Percentiles rank a stretch among this genome's conserved stretches.
phyloP scores from a whole-genome alignment of 2,113 vertebrate species.

The Uria aalge region DNA sequence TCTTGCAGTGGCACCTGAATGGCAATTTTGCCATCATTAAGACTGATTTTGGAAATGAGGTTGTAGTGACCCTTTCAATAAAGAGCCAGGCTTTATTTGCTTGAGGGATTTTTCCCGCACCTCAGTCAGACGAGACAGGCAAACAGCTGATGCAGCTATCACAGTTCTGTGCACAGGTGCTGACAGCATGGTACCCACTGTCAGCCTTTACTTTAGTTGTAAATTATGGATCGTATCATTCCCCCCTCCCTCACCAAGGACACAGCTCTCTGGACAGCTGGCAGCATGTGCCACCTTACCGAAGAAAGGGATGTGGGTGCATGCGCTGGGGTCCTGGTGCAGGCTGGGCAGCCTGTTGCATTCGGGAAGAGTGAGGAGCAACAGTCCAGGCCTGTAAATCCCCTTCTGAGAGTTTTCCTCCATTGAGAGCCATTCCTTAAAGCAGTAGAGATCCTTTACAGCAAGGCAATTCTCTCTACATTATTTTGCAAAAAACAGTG shows the following conservation, averaged over 20 bases:
- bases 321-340: conserved; percentile 73
- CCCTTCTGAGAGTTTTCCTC: conserved; percentile 78
- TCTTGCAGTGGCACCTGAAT: neutral
- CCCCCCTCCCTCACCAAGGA: neutral
- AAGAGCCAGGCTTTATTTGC: neutral
- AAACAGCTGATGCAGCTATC: neutral
- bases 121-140: fast-evolving
- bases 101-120: neutral
- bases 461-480: conserved; percentile 93
- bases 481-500: conserved; percentile 60
- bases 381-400: conserved; percentile 71
- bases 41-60: neutral
- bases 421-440: conserved; percentile 85
- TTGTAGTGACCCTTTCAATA: neutral
- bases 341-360: conserved; percentile 89
- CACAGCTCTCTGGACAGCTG: fast-evolving
- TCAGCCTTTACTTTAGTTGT: neutral
- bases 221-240: fast-evolving
- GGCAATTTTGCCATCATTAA: neutral
- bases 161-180: neutral
- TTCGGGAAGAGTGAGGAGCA: conserved; percentile 77
- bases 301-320: conserved; percentile 85
- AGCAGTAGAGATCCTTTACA: conserved; percentile 95
- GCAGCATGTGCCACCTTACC: conserved; percentile 72
- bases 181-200: neutral